Conservation (phyloP, 2,797 vertebrate genomes). For the Hypotaenidia philippensis region DNA sequence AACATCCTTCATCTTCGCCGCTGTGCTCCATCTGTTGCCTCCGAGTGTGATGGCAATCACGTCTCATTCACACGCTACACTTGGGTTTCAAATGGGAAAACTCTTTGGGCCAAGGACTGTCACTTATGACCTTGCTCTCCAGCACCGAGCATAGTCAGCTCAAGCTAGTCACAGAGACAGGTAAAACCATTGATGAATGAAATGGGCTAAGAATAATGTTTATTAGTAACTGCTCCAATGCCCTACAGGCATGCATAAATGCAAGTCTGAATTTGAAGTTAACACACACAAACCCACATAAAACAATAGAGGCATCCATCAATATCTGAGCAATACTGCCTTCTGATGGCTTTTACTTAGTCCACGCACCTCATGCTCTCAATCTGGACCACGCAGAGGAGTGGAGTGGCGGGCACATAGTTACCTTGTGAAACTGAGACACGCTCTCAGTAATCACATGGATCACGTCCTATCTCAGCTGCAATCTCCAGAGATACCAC, state of each 20-base stretch:
- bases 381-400: not conserved
- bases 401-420: not conserved
- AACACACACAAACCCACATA: not conserved
- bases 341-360: not conserved
- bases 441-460: rapidly evolving
- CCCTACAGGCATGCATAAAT: not conserved
- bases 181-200: not conserved
- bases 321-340: not conserved
- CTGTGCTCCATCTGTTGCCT: slow-evolving; percentile 43
- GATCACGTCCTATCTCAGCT: not conserved
- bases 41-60: not conserved
- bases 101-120: not conserved
- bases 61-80: not conserved
- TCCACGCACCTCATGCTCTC: not conserved
- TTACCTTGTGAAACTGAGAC: not conserved
- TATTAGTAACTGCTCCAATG: not conserved
- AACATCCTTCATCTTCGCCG: not conserved
- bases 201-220: not conserved
- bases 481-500: not conserved
- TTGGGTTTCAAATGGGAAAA: not conserved
- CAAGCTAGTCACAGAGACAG: not conserved
- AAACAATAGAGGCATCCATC: not conserved
- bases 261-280: not conserved
- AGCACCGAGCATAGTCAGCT: not conserved
- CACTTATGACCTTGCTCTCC: rapidly evolving